These are phyloP conservation scores for Ranitomeya imitator DNA, from an alignment of 2,113 vertebrate genomes.

Conservation along the genomic window DNA sequence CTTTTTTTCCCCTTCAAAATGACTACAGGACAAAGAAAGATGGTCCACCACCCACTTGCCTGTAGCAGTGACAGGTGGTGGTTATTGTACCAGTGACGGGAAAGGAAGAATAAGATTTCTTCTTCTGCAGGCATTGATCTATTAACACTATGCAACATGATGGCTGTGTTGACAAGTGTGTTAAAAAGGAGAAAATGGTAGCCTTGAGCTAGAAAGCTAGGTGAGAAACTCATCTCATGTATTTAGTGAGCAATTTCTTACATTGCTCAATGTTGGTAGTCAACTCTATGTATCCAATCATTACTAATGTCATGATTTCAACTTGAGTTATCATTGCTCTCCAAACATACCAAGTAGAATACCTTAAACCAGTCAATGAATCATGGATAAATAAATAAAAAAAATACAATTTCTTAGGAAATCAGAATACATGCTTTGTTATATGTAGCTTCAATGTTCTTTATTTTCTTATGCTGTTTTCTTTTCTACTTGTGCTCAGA, in stretches of 20 bases:
- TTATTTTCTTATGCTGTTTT: no score
- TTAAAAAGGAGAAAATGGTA: background rate
- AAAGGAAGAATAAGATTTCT: background rate
- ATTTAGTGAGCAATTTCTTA: background rate
- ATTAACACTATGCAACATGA: constrained; percentile 14
- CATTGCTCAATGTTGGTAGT: background rate
- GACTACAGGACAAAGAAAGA: background rate
- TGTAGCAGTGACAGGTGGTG: constrained; percentile 13
- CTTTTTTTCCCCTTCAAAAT: background rate
- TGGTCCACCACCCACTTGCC: background rate
- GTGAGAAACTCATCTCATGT: background rate
- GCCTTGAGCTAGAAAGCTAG: background rate
- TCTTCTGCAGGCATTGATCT: background rate
- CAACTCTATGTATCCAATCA: background rate
- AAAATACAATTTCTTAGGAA: no score
- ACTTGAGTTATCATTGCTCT: background rate
- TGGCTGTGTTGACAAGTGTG: constrained; percentile 7
- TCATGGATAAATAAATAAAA: no score
- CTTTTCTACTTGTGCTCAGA: no score
- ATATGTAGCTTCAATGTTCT: no score
- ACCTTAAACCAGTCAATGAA: no score
- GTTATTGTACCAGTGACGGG: background rate
- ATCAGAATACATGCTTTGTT: no score
- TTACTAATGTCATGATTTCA: background rate
- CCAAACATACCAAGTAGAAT: background rate